Evolutionary conservation across 1,140 invertebrate species (phyloP), one percentile per base, ranked within the genome.

Genomic region (Capitella teleta): DNA sequence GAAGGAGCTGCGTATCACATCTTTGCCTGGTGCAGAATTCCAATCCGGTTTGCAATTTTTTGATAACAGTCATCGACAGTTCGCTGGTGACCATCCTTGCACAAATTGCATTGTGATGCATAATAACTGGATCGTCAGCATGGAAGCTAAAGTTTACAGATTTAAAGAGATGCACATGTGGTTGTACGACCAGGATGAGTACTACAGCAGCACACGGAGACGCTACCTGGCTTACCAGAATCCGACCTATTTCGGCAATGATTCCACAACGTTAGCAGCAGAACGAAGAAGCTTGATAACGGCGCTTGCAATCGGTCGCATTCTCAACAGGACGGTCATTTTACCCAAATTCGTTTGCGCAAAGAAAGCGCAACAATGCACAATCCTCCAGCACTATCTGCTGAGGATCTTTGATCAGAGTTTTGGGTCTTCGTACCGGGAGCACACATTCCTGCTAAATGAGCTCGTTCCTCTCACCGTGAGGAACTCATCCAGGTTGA

Each of bases 51-150:
- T 25, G 5, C 16, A 24, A 16, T 44, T 26, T 26, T 44, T 44
- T 26, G 42, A 44, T 10, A 5, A 12, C 21, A 5, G 23, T 16
- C 23, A 4, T 26, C 42, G 42, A 2, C 16, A 10, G 21, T 44
- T 44, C 42, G 42, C 21, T 26, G 19, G n/a, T n/a, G n/a, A n/a
- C n/a, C n/a, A n/a, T 2, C 14, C 26, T 8, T 34, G 45, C 41
- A 24, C 30, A 5, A 18, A 34, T 0, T 48, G 45, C 32, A 24
- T 42, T 24, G 46, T 53, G 5, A 28, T 53, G 2, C 47, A 53
- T 41, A 53, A 53, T 32, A 53, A 49, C 26, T 53, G 52, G 52
- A 49, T 53, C 24, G 52, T 49, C 24, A 16, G 21, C 10, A 26
- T 23, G 12, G 52, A 50, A 23, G 47, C 52, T 12, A 53, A 49